Conservation (phyloP, 2,888 invertebrate genomes). For the Parascotia fuliginaria region DNA sequence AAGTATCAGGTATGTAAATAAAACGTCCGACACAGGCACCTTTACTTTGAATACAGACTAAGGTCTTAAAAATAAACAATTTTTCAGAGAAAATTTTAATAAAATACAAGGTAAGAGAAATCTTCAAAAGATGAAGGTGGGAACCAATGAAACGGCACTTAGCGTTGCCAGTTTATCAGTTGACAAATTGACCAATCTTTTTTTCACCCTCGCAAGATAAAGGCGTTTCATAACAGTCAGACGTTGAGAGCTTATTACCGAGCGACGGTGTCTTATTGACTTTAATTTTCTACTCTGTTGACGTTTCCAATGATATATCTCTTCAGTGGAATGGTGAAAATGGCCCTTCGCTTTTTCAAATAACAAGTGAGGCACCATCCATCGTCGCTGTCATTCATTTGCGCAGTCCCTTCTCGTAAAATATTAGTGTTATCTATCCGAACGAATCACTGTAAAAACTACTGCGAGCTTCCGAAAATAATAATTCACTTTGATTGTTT, state of each 20-base stretch:
- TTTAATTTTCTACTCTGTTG: constrained; percentile 84
- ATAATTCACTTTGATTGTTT: constrained; percentile 81
- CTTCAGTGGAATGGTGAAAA: constrained; percentile 72
- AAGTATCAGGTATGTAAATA: constrained; percentile 28
- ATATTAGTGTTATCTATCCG: constrained; percentile 80
- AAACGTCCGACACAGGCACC: constrained; percentile 36
- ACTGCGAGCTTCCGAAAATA: constrained; percentile 68
- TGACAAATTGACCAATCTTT: constrained; percentile 81
- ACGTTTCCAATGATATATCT: constrained; percentile 83
- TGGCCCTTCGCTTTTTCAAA: constrained; percentile 83
- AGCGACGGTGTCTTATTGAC: constrained; percentile 74
- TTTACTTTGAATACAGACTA: constrained; percentile 42
- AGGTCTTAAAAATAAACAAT: constrained; percentile 37
- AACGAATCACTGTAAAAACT: constrained; percentile 78
- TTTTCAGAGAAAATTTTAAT: constrained; percentile 50
- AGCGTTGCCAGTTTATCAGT: constrained; percentile 61
- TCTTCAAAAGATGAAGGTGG: constrained; percentile 58
- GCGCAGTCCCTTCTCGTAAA: constrained; percentile 72
- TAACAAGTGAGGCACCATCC: constrained; percentile 80
- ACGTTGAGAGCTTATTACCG: constrained; percentile 69
- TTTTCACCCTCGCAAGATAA: constrained; percentile 62
- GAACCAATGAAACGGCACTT: constrained; percentile 76
- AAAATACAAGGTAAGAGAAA: constrained; percentile 53
- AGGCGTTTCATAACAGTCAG: constrained; percentile 70
- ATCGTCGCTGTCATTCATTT: constrained; percentile 81